A percentile compares a stretch with the other conserved stretches of the same genome.
phyloP scores from a whole-genome alignment of 2,888 invertebrate genomes.

The Hydriomena furcata region DNA sequence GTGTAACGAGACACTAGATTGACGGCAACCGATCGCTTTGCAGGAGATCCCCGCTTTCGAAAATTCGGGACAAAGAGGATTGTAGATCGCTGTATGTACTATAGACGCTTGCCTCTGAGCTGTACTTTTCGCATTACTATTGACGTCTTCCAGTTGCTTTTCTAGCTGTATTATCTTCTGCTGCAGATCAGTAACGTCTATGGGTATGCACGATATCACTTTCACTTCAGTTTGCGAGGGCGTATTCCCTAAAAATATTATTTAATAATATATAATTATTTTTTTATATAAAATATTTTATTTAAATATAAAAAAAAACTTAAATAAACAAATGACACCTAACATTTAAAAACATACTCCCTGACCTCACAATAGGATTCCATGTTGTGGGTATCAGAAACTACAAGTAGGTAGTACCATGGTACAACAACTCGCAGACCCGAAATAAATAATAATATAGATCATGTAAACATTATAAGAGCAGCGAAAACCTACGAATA shows the following conservation, averaged over 20 bases:
- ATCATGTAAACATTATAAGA: too few species aligned
- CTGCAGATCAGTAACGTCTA: constrained; percentile 74
- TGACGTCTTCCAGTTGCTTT: constrained; percentile 51
- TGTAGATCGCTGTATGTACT: constrained; percentile 17
- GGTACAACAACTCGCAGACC: too few species aligned
- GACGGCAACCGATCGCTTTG: not conserved
- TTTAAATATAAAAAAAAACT: too few species aligned
- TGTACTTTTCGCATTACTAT: not conserved
- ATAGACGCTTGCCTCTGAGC: constrained; percentile 3
- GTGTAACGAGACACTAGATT: not conserved
- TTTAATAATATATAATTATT: too few species aligned
- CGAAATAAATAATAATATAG: too few species aligned
- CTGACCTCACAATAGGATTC: too few species aligned
- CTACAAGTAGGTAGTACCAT: too few species aligned
- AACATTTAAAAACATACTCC: too few species aligned
- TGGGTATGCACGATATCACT: constrained; percentile 77
- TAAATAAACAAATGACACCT: too few species aligned
- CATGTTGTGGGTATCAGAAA: too few species aligned
- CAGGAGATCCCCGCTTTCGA: constrained; percentile 8
- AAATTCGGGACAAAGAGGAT: constrained; percentile 2
- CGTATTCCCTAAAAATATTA: constrained; percentile 62
- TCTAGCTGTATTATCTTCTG: constrained; percentile 64
- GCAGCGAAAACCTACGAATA: too few species aligned
- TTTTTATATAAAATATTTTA: too few species aligned
- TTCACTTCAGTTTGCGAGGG: constrained; percentile 76